These are phyloP conservation scores for Eilema sororculum DNA, from an alignment of 2,888 invertebrate genomes.

Conservation along the genomic window DNA sequence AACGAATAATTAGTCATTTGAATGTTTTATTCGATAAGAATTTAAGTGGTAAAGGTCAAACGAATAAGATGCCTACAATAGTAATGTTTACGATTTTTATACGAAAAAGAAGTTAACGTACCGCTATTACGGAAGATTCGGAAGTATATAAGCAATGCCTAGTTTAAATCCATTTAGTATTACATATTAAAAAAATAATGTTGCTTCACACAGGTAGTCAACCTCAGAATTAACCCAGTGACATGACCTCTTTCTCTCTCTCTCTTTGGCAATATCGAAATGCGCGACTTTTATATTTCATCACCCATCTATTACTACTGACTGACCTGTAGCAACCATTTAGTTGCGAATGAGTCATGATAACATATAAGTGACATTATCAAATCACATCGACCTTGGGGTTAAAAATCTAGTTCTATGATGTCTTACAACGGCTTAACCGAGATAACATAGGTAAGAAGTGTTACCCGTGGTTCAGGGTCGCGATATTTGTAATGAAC, in stretches of 20 bases:
- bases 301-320: too few species aligned
- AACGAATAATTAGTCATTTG: slow-evolving; percentile 14
- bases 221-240: too few species aligned
- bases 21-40: slow-evolving; percentile 4
- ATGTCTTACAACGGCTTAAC: not conserved
- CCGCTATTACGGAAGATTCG: too few species aligned
- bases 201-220: too few species aligned
- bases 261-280: too few species aligned
- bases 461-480: slow-evolving; percentile 58
- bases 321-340: too few species aligned
- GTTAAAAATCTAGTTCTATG: not conserved
- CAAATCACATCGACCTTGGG: not conserved
- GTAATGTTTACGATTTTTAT: not conserved
- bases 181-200: too few species aligned
- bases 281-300: too few species aligned
- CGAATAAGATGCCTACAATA: not conserved
- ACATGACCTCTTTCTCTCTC: too few species aligned
- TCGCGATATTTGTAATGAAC: slow-evolving; percentile 77
- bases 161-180: too few species aligned
- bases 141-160: too few species aligned
- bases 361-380: too few species aligned
- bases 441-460: slow-evolving; percentile 39
- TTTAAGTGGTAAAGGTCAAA: slow-evolving; percentile 8
- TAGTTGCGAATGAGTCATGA: not conserved
- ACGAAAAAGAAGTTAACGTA: not conserved